Evolutionary conservation across 1,140 invertebrate genomes (phyloP).

Genomic region (Pogonognathellus flavescens): DNA sequence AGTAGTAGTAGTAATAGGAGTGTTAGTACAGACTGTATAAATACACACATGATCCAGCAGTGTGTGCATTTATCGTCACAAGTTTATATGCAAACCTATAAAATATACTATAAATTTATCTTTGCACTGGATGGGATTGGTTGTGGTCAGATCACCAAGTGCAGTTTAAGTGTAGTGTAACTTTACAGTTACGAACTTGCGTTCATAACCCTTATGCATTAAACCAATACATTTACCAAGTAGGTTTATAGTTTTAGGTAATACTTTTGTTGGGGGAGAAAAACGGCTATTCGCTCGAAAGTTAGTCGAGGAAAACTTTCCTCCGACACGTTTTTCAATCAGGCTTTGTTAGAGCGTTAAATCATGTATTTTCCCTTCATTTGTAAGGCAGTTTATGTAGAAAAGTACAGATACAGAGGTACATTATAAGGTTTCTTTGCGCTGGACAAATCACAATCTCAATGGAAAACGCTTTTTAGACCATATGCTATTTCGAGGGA

Average conservation of each 20-base stretch:
- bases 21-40: no score
- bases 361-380: constrained; percentile 26
- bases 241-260: constrained; percentile 1
- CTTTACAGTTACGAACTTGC: neutral
- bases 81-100: no score
- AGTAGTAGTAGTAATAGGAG: no score
- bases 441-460: constrained; percentile 22
- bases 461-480: neutral
- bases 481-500: constrained; percentile 9
- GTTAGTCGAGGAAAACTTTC: constrained; percentile 7
- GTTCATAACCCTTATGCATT: neutral
- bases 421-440: neutral
- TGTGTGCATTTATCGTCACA: no score
- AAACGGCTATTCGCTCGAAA: neutral
- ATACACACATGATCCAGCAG: no score
- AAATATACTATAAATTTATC: no score
- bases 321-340: constrained; percentile 28
- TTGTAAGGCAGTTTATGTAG: neutral
- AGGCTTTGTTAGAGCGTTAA: constrained; percentile 32
- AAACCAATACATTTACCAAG: neutral
- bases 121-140: no score
- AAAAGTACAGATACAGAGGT: neutral
- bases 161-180: neutral
- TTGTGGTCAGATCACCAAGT: constrained; percentile 6
- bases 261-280: neutral